Conservation (phyloP, 2,113 vertebrate genomes). For the Benitochromis conjunctus region DNA sequence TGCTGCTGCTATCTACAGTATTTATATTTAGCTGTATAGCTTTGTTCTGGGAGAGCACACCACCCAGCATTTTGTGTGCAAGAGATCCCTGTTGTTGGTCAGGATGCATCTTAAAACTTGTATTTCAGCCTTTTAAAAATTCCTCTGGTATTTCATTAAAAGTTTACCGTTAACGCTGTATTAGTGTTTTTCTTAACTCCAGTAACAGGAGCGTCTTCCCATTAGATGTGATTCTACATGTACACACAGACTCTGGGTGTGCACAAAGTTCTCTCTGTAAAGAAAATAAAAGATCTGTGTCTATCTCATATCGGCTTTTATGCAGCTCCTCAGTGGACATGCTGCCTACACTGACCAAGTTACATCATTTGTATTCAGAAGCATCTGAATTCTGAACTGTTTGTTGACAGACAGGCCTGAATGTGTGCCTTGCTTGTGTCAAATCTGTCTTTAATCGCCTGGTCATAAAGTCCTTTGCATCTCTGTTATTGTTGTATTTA, state of each 20-base stretch:
- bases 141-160: neutral
- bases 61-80: neutral
- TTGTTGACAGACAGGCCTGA: neutral
- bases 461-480: neutral
- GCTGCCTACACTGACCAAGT: neutral
- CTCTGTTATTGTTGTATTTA: neutral
- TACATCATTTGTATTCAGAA: neutral
- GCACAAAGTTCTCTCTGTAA: neutral
- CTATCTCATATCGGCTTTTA: neutral
- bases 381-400: neutral
- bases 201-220: conserved; percentile 10
- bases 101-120: neutral
- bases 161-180: neutral
- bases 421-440: neutral
- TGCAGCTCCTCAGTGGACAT: neutral
- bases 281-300: fast-evolving
- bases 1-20: neutral
- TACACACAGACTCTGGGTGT: neutral
- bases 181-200: neutral
- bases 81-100: neutral
- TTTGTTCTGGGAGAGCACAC: neutral
- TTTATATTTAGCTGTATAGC: neutral
- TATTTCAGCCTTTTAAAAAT: neutral
- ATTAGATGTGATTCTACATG: neutral
- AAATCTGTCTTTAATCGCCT: neutral